These are phyloP conservation scores for Motacilla alba DNA, from an alignment of 2,113 vertebrate species.

Conservation along the genomic window DNA sequence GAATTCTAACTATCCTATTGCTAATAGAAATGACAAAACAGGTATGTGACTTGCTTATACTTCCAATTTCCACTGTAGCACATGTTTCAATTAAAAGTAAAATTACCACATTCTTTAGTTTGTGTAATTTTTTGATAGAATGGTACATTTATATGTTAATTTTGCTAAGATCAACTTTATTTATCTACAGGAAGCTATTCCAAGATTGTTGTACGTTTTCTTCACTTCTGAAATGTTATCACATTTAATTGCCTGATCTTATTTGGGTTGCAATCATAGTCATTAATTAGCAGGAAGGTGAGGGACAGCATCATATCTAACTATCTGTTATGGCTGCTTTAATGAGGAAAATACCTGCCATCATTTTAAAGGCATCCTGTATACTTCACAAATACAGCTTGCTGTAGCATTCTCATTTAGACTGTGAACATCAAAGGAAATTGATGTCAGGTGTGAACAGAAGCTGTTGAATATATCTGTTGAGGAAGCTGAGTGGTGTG, in stretches of 20 bases:
- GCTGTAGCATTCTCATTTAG: constrained; percentile 83
- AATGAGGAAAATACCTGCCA: constrained; percentile 87
- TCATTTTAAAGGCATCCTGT: constrained; percentile 80
- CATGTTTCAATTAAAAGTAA: constrained; percentile 77
- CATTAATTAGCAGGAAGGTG: constrained; percentile 91
- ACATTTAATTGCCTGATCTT: constrained; percentile 91
- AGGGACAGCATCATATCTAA: constrained; percentile 89
- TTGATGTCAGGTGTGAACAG: constrained; percentile 87
- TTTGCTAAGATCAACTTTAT: constrained; percentile 81
- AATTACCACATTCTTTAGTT: constrained; percentile 71
- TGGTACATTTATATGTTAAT: constrained; percentile 82
- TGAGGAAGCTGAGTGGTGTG: constrained; percentile 75
- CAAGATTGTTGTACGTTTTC: constrained; percentile 78
- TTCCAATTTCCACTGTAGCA: constrained; percentile 3
- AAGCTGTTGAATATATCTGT: constrained; percentile 84
- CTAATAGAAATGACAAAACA: not conserved
- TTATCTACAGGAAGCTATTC: constrained; percentile 77
- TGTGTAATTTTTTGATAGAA: constrained; percentile 71
- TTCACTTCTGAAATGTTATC: constrained; percentile 86
- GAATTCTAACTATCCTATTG: not conserved
- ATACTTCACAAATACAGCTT: constrained; percentile 85
- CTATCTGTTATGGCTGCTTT: constrained; percentile 85
- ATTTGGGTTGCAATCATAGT: constrained; percentile 87
- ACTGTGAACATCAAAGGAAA: constrained; percentile 88
- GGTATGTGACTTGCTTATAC: constrained; percentile 11